Percentiles rank a stretch among this genome's conserved stretches.
Evolutionary conservation across 2,888 invertebrate species (phyloP).

Genomic region (Homarus gammarus): DNA sequence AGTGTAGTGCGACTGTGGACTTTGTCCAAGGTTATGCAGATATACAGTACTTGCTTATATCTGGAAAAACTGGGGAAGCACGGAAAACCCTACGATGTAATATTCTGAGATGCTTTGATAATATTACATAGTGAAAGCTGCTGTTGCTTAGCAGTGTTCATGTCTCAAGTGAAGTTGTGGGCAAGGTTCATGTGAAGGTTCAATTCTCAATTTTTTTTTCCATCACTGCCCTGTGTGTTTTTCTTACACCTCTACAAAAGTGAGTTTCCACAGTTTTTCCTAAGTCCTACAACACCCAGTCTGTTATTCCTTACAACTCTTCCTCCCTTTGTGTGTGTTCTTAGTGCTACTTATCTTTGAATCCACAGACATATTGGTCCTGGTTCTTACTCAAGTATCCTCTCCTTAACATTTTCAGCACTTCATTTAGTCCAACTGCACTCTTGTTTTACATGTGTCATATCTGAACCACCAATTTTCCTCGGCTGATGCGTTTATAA

Average conservation of each 20-base stretch:
- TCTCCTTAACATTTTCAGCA: not conserved
- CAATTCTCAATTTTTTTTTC: not conserved
- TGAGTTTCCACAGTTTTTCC: not conserved
- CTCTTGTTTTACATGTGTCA: not conserved
- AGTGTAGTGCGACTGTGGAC: not conserved
- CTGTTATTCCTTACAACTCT: not conserved
- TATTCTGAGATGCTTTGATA: not conserved
- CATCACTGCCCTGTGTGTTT: not conserved
- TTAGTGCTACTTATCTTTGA: no score
- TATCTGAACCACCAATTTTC: not conserved
- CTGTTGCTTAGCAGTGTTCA: not conserved
- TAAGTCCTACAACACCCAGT: not conserved
- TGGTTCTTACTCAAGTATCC: not conserved
- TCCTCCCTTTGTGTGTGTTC: no score
- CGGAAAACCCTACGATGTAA: not conserved
- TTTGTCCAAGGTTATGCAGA: not conserved
- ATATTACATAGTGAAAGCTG: no score
- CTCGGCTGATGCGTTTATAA: not conserved
- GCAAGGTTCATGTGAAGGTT: not conserved
- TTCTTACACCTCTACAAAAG: not conserved
- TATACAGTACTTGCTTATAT: not conserved
- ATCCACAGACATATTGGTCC: no score
- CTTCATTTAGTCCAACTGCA: not conserved
- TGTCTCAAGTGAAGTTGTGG: not conserved
- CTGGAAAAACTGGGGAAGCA: not conserved